A percentile compares a stretch with the other conserved stretches of the same genome.
phyloP scores from a whole-genome alignment of 1,140 invertebrate species.

The Myzus persicae region DNA sequence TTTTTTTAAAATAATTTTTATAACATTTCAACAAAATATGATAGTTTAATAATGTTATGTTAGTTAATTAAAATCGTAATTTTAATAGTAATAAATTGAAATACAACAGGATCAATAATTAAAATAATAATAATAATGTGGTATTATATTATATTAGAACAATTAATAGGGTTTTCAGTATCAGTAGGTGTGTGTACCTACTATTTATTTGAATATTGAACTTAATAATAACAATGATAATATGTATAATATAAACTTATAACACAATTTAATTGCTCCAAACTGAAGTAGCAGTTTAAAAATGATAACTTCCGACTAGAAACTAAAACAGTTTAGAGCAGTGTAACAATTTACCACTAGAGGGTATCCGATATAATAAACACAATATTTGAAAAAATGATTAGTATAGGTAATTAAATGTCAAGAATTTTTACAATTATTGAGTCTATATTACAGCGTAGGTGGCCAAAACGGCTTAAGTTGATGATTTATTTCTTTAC shows the following conservation, averaged over 20 bases:
- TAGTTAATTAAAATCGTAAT: slow-evolving; percentile 7
- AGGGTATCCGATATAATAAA: background rate
- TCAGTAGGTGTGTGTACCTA: background rate
- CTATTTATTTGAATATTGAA: background rate
- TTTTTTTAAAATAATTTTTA: background rate
- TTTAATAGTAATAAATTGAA: slow-evolving; percentile 31
- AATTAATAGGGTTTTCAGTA: slow-evolving; percentile 11
- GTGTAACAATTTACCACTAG: background rate
- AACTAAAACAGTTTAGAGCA: background rate
- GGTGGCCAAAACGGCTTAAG: slow-evolving; percentile 24
- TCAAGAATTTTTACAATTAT: background rate
- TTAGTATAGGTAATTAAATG: background rate
- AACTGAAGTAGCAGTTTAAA: background rate
- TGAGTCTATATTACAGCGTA: background rate
- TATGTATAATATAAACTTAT: background rate
- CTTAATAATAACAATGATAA: slow-evolving; percentile 26
- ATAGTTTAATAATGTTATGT: slow-evolving; percentile 32
- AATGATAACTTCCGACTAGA: background rate
- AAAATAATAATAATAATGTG: slow-evolving; percentile 24
- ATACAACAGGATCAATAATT: slow-evolving; percentile 20
- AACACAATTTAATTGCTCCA: background rate
- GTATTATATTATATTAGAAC: slow-evolving; percentile 4
- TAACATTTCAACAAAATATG: slow-evolving; percentile 38
- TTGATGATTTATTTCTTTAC: background rate
- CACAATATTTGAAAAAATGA: background rate